Evolutionary conservation across 2,888 invertebrate genomes (phyloP).

Genomic region (Drepana falcataria): DNA sequence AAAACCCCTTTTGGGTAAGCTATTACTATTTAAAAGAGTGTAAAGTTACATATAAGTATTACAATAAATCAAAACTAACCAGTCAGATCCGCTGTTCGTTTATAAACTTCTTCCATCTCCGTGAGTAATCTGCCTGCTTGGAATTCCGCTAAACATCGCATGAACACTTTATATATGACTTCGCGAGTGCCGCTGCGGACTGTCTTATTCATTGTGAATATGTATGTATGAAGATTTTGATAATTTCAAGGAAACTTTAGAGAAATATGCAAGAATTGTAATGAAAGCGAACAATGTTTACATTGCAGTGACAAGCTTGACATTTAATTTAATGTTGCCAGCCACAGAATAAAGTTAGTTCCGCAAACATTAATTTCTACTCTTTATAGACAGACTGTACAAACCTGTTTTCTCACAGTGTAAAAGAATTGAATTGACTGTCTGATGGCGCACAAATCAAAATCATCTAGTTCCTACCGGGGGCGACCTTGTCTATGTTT

Average conservation of each 20-base stretch:
- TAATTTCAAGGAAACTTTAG: slow-evolving; percentile 12
- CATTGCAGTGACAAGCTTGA: slow-evolving; percentile 11
- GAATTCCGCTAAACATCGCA: neutral
- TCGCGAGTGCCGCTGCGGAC: neutral
- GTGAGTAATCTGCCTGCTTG: slow-evolving; percentile 4
- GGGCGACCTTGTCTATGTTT: too few species aligned
- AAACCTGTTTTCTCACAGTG: too few species aligned
- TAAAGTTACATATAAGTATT: too few species aligned
- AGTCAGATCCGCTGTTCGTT: slow-evolving; percentile 5
- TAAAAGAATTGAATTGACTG: too few species aligned
- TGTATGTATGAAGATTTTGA: too few species aligned
- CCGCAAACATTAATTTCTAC: too few species aligned
- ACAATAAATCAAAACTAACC: slow-evolving; percentile 1
- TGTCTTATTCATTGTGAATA: too few species aligned
- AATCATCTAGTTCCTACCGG: too few species aligned
- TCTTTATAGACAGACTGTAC: too few species aligned
- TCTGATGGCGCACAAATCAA: too few species aligned
- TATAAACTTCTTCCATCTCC: slow-evolving; percentile 6
- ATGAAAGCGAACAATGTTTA: slow-evolving; percentile 12
- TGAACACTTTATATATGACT: neutral
- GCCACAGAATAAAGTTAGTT: too few species aligned
- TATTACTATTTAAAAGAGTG: neutral
- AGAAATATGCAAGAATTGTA: slow-evolving; percentile 19
- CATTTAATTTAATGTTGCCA: slow-evolving; percentile 1
- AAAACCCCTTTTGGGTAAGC: neutral